Conservation (phyloP, 2,888 invertebrate genomes). For the Stenurella melanura region DNA sequence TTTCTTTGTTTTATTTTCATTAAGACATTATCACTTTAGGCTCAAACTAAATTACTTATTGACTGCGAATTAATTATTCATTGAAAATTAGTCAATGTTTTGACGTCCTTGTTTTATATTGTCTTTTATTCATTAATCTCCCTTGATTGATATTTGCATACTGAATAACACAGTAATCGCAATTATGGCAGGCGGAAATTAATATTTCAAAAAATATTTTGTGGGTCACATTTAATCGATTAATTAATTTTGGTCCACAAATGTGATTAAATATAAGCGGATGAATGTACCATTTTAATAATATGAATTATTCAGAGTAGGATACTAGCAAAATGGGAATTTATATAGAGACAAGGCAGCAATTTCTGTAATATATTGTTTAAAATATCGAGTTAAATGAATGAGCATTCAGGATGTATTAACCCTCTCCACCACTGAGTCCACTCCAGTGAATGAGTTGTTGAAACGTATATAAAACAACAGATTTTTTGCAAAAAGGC, state of each 20-base stretch:
- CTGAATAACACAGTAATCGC: neutral
- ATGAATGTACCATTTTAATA: too few species aligned
- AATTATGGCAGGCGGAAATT: neutral
- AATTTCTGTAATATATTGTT: too few species aligned
- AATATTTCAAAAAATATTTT: conserved; percentile 6
- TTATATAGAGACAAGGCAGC: too few species aligned
- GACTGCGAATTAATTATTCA: conserved; percentile 35
- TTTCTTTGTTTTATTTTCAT: conserved; percentile 9
- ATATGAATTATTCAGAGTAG: too few species aligned
- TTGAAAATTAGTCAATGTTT: conserved; percentile 32
- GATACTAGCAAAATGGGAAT: too few species aligned
- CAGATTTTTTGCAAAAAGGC: too few species aligned
- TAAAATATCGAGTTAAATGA: too few species aligned
- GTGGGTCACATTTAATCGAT: neutral
- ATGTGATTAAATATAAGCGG: neutral
- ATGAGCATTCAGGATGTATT: too few species aligned
- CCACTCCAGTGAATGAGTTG: too few species aligned
- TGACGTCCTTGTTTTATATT: conserved; percentile 27
- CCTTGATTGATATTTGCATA: conserved; percentile 15
- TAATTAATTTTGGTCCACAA: neutral
- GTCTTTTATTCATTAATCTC: conserved; percentile 38
- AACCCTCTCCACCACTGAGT: too few species aligned
- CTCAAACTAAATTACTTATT: conserved; percentile 32
- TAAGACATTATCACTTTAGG: conserved; percentile 17
- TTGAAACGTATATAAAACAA: too few species aligned